Conservation (phyloP, 2,797 vertebrate genomes). For the Neosilurus hyrtlii region DNA sequence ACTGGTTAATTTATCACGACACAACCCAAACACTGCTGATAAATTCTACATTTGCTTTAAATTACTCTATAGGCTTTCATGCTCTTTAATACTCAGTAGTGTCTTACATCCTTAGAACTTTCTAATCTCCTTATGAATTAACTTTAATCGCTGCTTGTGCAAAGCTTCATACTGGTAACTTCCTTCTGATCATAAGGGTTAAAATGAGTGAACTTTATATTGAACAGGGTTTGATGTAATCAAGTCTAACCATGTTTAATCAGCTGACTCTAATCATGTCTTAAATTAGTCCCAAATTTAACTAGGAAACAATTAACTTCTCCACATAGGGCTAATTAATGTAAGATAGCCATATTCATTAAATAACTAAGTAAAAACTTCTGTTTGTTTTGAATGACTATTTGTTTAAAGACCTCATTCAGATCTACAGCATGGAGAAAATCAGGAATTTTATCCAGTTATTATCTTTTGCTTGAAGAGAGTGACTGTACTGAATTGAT, state of each 20-base stretch:
- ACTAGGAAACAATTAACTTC: neutral
- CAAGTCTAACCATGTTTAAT: slow-evolving; percentile 9
- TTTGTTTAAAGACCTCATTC: neutral
- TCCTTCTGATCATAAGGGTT: neutral
- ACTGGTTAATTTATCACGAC: too few relatives aligned
- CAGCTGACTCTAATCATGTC: slow-evolving; percentile 11
- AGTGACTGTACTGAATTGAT: neutral
- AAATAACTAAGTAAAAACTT: slow-evolving; percentile 5
- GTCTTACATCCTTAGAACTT: neutral
- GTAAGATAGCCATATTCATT: slow-evolving; percentile 1
- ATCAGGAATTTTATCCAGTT: neutral
- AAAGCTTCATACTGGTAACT: neutral
- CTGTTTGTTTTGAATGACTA: neutral
- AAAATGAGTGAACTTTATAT: slow-evolving; percentile 7
- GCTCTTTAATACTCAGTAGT: too few relatives aligned
- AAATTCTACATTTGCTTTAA: neutral
- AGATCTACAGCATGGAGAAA: neutral
- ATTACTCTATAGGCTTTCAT: neutral
- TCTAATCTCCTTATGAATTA: neutral
- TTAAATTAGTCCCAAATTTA: slow-evolving; percentile 5
- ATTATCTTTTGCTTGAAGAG: neutral
- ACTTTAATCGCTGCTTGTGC: neutral
- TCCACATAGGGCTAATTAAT: neutral
- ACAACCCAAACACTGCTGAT: too few relatives aligned
- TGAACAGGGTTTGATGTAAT: neutral